Conservation (phyloP, 2,113 vertebrate species). For the Quiscalus mexicanus region DNA sequence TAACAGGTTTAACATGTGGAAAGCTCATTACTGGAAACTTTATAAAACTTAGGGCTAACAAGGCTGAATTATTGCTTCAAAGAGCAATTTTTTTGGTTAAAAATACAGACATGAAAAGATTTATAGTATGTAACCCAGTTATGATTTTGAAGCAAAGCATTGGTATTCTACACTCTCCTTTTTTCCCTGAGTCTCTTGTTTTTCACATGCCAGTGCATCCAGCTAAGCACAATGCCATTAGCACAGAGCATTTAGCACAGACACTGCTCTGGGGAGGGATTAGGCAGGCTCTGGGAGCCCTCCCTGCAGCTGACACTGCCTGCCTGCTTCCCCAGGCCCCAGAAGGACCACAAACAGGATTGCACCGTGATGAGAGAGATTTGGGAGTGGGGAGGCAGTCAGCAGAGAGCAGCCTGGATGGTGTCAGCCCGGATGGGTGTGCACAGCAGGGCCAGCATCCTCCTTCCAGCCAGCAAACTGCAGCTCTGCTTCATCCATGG, state of each 20-base stretch:
- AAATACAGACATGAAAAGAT: conserved; percentile 4
- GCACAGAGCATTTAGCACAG: not conserved
- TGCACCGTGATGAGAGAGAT: not conserved
- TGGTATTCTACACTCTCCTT: not conserved
- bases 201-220: not conserved
- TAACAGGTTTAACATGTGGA: conserved; percentile 54
- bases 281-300: not conserved
- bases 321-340: not conserved
- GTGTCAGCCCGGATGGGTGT: not conserved
- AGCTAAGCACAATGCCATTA: not conserved
- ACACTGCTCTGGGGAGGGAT: not conserved
- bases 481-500: too few relatives aligned
- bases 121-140: not conserved
- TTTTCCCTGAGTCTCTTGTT: not conserved
- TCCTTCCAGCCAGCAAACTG: accelerated
- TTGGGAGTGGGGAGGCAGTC: not conserved
- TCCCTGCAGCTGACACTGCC: not conserved
- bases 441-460: accelerated
- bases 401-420: accelerated
- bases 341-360: not conserved
- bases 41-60: conserved; percentile 36
- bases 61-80: conserved; percentile 40
- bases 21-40: conserved; percentile 60
- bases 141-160: not conserved
- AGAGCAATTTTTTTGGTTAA: not conserved